phyloP scores from a whole-genome alignment of 2,797 vertebrate species.

The Emydoidea blandingii region DNA sequence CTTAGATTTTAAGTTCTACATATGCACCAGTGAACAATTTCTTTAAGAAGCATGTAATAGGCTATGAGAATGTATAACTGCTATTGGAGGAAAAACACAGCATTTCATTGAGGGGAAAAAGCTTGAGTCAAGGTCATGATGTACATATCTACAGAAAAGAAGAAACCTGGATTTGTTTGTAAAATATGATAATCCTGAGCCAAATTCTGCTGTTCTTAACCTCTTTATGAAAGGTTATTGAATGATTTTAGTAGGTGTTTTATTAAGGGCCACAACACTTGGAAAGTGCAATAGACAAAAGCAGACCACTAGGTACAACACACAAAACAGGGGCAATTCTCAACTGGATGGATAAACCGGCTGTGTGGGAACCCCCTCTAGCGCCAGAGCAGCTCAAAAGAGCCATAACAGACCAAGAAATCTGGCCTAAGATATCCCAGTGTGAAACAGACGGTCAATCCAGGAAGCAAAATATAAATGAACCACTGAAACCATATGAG shows the following conservation, averaged over 20 bases:
- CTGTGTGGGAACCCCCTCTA: neutral
- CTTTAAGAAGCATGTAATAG: neutral
- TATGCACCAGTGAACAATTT: neutral
- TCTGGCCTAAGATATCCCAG: neutral
- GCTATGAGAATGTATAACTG: neutral
- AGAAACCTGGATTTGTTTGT: neutral
- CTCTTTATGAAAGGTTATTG: neutral
- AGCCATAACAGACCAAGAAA: neutral
- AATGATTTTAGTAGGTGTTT: neutral
- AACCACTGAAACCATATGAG: neutral
- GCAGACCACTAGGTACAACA: neutral
- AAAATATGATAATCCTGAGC: neutral
- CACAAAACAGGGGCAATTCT: neutral
- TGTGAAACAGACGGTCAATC: neutral
- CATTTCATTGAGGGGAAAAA: neutral
- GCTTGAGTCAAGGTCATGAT: neutral
- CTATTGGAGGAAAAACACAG: rapidly evolving
- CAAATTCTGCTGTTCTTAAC: neutral
- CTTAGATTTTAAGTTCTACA: neutral
- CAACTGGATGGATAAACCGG: neutral
- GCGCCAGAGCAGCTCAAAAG: neutral
- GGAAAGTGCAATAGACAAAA: neutral
- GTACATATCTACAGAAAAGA: neutral
- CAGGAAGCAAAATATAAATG: neutral
- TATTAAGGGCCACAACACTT: neutral